Evolutionary conservation across 2,797 vertebrate species (phyloP).

Genomic region (Cuniculus paca): DNA sequence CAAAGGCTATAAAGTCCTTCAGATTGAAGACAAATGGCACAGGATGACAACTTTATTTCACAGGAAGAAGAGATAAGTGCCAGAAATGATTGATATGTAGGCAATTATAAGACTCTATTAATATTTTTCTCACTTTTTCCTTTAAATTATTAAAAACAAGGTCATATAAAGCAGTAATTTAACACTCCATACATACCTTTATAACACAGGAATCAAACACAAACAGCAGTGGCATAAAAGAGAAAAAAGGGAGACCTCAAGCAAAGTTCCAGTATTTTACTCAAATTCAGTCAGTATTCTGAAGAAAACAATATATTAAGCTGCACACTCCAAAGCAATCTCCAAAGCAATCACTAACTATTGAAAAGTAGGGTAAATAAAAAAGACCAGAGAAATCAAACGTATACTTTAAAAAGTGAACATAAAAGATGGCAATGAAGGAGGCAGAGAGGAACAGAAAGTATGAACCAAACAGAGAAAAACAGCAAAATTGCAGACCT

Average conservation of each 20-base stretch:
- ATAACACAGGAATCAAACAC: background rate
- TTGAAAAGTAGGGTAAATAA: background rate
- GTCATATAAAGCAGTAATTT: background rate
- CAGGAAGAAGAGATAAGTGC: background rate
- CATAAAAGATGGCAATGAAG: background rate
- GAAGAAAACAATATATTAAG: background rate
- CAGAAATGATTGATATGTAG: background rate
- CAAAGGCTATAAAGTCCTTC: background rate
- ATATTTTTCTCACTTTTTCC: background rate
- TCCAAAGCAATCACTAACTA: background rate
- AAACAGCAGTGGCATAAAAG: background rate
- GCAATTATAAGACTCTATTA: background rate
- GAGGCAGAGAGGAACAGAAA: background rate
- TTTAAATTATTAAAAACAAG: background rate
- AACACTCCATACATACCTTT: background rate
- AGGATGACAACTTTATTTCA: background rate
- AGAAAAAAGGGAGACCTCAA: background rate
- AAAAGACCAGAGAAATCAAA: background rate
- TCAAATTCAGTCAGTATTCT: background rate
- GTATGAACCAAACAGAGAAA: background rate
- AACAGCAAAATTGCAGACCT: background rate
- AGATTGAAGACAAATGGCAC: background rate
- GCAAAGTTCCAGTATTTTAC: background rate
- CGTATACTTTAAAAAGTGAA: constrained; percentile 10
- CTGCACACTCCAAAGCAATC: background rate